Percentiles rank a stretch among this genome's conserved stretches.
Conservation (phyloP, 2,888 invertebrate genomes). For the Drosophila nr. perissopoda region DNA sequence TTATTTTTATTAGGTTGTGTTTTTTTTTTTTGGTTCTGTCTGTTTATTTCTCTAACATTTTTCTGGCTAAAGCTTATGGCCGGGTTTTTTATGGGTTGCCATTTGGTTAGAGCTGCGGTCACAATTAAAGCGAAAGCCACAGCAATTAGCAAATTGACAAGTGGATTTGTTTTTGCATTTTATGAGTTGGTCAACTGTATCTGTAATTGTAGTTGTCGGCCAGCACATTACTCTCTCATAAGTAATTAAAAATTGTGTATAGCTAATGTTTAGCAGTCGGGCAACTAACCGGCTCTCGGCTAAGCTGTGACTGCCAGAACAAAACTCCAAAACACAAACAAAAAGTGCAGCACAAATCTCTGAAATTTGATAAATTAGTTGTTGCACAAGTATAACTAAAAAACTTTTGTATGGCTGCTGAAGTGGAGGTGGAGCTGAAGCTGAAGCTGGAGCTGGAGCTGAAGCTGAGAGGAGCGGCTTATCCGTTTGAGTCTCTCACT, state of each 20-base stretch:
- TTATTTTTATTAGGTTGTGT: constrained; percentile 62
- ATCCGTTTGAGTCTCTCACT: constrained; percentile 44
- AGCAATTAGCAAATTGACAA: constrained; percentile 79
- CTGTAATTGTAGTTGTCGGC: constrained; percentile 28
- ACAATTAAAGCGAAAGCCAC: constrained; percentile 73
- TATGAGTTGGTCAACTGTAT: constrained; percentile 36
- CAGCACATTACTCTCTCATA: constrained; percentile 57
- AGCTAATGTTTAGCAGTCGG: constrained; percentile 48
- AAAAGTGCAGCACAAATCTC: constrained; percentile 70
- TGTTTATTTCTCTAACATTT: constrained; percentile 17
- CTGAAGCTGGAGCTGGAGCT: not conserved
- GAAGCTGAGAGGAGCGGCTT: constrained; percentile 65
- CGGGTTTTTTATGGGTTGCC: constrained; percentile 55
- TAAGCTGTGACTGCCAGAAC: constrained; percentile 13
- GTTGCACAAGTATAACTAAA: constrained; percentile 53
- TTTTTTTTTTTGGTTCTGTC: constrained; percentile 11
- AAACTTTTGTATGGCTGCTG: constrained; percentile 53
- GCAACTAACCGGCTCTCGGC: constrained; percentile 30
- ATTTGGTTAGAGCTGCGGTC: constrained; percentile 60
- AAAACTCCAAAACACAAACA: constrained; percentile 54
- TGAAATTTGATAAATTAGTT: constrained; percentile 79
- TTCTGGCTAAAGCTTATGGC: constrained; percentile 48
- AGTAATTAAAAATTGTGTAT: constrained; percentile 65
- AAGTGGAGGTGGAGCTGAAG: constrained; percentile 1
- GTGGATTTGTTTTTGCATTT: constrained; percentile 68